Conservation (phyloP, 2,797 vertebrate species). For the Ceryle rudis region DNA sequence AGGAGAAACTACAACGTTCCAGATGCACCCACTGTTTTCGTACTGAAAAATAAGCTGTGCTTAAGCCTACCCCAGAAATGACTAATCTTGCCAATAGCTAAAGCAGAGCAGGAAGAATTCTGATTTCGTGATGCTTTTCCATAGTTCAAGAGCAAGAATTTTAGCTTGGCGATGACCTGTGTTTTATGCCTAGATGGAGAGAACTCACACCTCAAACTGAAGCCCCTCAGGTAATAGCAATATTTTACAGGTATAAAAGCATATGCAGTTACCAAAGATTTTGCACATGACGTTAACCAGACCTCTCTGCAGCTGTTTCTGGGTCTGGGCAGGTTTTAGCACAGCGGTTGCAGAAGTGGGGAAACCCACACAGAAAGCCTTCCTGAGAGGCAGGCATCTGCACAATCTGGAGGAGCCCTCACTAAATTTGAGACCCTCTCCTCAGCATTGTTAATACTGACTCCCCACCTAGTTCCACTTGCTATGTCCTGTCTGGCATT, state of each 20-base stretch:
- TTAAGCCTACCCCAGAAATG: neutral
- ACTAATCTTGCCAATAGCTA: neutral
- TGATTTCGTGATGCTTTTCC: accelerated
- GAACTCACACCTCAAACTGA: accelerated
- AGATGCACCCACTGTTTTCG: neutral
- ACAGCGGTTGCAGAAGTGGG: accelerated
- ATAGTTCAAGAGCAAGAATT: neutral
- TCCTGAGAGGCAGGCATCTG: neutral
- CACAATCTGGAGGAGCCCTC: neutral
- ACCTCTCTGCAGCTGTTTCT: neutral
- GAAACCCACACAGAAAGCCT: neutral
- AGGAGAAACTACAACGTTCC: neutral
- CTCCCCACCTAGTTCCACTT: neutral
- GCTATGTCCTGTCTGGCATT: neutral
- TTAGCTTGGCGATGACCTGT: neutral
- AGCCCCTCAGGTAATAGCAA: neutral
- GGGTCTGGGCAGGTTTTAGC: neutral
- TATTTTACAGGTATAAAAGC: neutral
- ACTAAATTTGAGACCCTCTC: neutral
- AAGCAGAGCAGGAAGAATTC: neutral
- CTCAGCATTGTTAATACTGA: neutral
- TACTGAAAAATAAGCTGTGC: neutral
- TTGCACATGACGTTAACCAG: accelerated
- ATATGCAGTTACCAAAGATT: neutral
- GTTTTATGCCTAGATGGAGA: neutral